Evolutionary conservation across 2,888 invertebrate genomes (phyloP), one percentile per base, ranked within the genome.

Genomic region (Erebia palarica): DNA sequence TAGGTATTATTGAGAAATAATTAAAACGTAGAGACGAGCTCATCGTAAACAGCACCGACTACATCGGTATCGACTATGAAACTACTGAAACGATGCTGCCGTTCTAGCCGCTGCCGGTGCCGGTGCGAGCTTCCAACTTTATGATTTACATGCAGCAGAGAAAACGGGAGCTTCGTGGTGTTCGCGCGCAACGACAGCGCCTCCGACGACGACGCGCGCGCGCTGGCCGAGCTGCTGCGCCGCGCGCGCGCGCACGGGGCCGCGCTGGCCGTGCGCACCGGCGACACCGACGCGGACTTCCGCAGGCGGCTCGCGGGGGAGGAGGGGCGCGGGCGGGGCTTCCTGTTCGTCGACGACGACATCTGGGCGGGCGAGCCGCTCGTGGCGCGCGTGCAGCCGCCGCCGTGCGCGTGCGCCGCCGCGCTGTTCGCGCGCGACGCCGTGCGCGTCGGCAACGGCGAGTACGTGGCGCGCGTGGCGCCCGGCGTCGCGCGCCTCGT

Each of bases 271-370:
- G 16, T 76, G 13, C 57, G 49, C 5, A 27, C 21, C 18, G 70
- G 65, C 59, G 1, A 14, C 8, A 71, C 55, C 1, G 78, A 78
- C 61, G 51, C 11, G 1, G 27, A 16, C 21, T 72, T 77, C 27
- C 72, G 74, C 49, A 51, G 36, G 18, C 2, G 36, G 76, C 9
- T 70, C 53, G 18, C 27, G 57, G 11, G 42, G 75, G 27, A 61
- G 18, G 21, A 59, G 11, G 42, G 75, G 27, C 59, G 51, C 51
- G 51, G 58, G 36, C 49, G 36, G 42, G 78, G 81, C 0, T 78
- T 81, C 59, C 74, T 84, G 14, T 81, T 83, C 65, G 65, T 83
- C 27, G 84, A 84, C 75, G 81, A 81, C 68, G 75, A 79, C 36
- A 63, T 83, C 44, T 83, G 81, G 82, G 47, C 13, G 13, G 65